A percentile compares a stretch with the other conserved stretches of the same genome.
Evolutionary conservation across 2,888 invertebrate species (phyloP).

Genomic region (Dicranocentrus wangi): DNA sequence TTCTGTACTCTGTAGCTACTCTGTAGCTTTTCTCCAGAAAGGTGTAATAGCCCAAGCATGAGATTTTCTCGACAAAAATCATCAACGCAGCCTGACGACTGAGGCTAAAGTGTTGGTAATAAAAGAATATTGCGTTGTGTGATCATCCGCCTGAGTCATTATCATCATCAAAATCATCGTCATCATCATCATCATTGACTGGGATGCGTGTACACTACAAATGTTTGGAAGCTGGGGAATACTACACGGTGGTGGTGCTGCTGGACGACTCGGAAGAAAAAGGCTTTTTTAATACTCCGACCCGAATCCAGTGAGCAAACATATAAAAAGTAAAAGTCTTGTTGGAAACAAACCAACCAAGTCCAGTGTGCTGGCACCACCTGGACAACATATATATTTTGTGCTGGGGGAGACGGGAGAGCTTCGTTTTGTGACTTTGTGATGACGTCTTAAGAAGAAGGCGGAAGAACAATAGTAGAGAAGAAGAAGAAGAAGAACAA

Average conservation of each 20-base stretch:
- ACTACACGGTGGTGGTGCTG: neutral
- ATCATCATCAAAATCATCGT: constrained; percentile 48
- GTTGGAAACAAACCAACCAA: too few species aligned
- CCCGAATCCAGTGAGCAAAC: constrained; percentile 45
- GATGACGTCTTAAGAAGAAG: constrained; percentile 31
- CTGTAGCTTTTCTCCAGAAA: neutral
- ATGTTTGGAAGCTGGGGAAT: neutral
- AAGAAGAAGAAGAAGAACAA: constrained; percentile 17
- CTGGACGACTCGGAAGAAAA: neutral
- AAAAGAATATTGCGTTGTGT: constrained; percentile 57
- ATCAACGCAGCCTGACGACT: constrained; percentile 55
- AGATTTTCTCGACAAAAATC: constrained; percentile 35
- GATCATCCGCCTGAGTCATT: constrained; percentile 52
- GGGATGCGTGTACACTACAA: neutral
- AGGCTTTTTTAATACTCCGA: constrained; percentile 25
- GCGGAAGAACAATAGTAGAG: neutral
- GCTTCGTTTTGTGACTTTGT: constrained; percentile 7
- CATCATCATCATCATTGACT: constrained; percentile 16
- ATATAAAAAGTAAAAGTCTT: neutral
- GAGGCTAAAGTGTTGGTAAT: constrained; percentile 52
- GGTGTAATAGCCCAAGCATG: constrained; percentile 1
- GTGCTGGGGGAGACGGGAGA: neutral
- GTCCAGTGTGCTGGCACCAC: constrained; percentile 42
- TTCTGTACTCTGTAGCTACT: neutral
- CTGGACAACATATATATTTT: constrained; percentile 27